phyloP scores from a whole-genome alignment of 92 coral and sea anemone genomes.

The Parazoanthus atlanticus region DNA sequence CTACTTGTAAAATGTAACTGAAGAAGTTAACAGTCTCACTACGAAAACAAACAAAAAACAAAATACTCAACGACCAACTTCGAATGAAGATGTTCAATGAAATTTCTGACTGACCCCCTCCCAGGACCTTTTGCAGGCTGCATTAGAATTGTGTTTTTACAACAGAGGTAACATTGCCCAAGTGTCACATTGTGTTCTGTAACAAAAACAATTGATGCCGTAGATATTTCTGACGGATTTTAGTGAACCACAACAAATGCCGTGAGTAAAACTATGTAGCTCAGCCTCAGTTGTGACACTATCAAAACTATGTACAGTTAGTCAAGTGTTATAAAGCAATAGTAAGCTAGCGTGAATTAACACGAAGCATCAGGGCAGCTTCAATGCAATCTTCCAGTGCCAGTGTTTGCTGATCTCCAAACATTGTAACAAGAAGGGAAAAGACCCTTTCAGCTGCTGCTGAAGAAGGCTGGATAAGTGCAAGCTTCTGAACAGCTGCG shows the following conservation, averaged over 20 bases:
- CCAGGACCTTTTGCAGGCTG: neutral
- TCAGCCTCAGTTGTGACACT: neutral
- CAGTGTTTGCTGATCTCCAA: conserved; percentile 55
- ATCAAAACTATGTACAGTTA: neutral
- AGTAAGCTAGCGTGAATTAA: conserved; percentile 28
- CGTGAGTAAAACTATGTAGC: neutral
- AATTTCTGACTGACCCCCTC: neutral
- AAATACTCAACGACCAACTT: neutral
- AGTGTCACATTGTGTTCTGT: neutral
- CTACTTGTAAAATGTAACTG: neutral
- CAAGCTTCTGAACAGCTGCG: conserved; percentile 48
- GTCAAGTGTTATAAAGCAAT: neutral
- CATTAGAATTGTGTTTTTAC: neutral
- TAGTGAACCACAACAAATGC: neutral
- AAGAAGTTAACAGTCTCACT: neutral
- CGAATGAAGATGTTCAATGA: neutral
- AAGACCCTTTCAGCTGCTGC: conserved; percentile 51
- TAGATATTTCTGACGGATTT: neutral
- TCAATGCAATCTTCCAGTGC: conserved; percentile 53
- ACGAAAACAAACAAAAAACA: neutral
- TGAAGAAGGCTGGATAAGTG: conserved; percentile 48
- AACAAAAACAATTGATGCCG: neutral
- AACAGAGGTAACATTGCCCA: neutral
- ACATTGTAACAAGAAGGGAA: conserved; percentile 44
- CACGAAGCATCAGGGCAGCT: conserved; percentile 61